Evolutionary conservation across 2,888 invertebrate species (phyloP), one percentile per base, ranked within the genome.

Genomic region (Rhopalosiphum nymphaeae): DNA sequence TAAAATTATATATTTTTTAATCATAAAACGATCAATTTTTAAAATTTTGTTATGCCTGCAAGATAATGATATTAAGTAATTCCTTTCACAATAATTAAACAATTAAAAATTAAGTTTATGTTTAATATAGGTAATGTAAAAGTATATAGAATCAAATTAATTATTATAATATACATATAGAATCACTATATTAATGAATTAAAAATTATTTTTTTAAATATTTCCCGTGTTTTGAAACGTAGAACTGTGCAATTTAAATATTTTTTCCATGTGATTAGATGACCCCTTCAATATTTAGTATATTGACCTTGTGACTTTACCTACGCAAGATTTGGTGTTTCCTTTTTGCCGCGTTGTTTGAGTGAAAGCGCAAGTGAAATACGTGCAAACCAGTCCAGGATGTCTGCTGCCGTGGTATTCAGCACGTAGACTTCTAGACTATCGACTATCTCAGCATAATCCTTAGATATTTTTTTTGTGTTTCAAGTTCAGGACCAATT

Each of bases 291-390:
- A 53, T 67, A 42, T 92, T 29, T 29, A 36, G 16, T 25, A 42
- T 92, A 56, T 88, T 86, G 94, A 94, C 91, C 94, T 94, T 94
- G 94, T 53, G 78, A 78, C 78, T 92, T 92, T 89, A 85, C 36
- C 57, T 85, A 85, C 89, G 26, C 84, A 85, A 89, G 36, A 89
- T 36, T 93, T 90, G 89, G 89, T 89, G 89, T 85, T 93, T 93
- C 89, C 56, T 89, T 78, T 93, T 93, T 21, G 49, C 85, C 61
- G 9, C 90, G n/a, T 44, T 53, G 86, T 90, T 94, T 53, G 53
- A 61, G 94, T 94, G 94, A 94, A 94, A 94, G 94, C 49, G 90
- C 53, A 91, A 94, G 94, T 94, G 86, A 89, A 90, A 86, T 61
- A 86, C 61, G 61, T 85, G 85, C 46, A 67, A 94, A 94, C 91